Conservation (phyloP, 2,113 vertebrate genomes). For the Engystomops pustulosus region DNA sequence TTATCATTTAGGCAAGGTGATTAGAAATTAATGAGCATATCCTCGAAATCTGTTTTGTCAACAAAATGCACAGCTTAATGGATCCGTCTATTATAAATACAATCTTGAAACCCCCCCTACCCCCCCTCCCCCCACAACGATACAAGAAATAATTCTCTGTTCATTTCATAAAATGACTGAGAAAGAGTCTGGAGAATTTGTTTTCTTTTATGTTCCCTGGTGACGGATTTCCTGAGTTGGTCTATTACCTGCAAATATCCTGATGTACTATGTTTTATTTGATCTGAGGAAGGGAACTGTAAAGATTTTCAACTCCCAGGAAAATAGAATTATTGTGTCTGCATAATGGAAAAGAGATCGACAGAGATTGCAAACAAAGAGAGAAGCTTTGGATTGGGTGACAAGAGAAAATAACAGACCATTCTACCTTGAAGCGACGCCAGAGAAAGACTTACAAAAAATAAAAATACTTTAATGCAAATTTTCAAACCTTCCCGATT, state of each 20-base stretch:
- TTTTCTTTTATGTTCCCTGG: constrained; percentile 24
- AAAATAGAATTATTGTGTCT: constrained; percentile 47
- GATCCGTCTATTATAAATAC: neutral
- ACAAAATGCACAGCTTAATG: neutral
- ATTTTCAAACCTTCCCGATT: neutral
- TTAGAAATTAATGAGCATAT: constrained; percentile 13
- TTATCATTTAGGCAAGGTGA: neutral
- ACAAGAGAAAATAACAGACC: constrained; percentile 20
- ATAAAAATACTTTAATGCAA: neutral
- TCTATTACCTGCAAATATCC: constrained; percentile 54
- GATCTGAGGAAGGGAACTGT: constrained; percentile 34
- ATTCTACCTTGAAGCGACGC: constrained; percentile 8
- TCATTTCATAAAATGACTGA: constrained; percentile 16
- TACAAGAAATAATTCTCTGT: constrained; percentile 1
- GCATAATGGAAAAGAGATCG: constrained; percentile 55
- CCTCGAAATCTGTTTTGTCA: neutral
- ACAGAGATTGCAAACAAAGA: constrained; percentile 27
- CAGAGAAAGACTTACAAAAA: neutral
- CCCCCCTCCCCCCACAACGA: too few species aligned
- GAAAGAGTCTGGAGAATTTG: neutral
- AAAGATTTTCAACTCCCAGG: constrained; percentile 42
- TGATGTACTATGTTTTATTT: constrained; percentile 51
- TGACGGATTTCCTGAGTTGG: constrained; percentile 28
- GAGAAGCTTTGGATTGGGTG: constrained; percentile 7
- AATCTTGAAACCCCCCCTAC: neutral